Evolutionary conservation across 2,113 vertebrate species (phyloP).

Genomic region (Sylvietta virens): DNA sequence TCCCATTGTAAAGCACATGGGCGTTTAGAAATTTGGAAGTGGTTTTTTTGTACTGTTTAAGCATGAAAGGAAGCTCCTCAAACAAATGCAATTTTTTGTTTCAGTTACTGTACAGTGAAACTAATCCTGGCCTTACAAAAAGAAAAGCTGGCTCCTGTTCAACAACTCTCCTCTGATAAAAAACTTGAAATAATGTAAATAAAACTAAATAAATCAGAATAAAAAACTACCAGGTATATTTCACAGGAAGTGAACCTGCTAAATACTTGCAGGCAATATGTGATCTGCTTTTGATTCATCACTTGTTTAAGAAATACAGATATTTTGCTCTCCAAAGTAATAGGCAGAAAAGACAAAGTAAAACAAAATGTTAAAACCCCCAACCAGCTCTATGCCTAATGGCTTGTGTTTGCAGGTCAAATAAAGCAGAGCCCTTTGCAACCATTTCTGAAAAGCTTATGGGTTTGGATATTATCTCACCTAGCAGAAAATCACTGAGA

Average conservation of each 20-base stretch:
- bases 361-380: neutral
- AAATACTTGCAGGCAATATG: neutral
- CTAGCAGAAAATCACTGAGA: neutral
- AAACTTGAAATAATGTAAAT: neutral
- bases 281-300: neutral
- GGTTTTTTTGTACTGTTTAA: neutral
- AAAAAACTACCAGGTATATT: neutral
- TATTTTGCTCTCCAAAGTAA: neutral
- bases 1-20: neutral
- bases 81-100: neutral
- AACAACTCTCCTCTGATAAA: neutral
- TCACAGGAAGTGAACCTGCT: neutral
- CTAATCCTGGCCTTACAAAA: neutral
- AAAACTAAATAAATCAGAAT: neutral
- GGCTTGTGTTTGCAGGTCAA: neutral
- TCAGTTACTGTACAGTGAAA: rapidly evolving
- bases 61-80: neutral
- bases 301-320: neutral
- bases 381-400: neutral
- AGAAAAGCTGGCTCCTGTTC: neutral
- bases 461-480: neutral
- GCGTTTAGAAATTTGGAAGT: neutral
- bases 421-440: neutral
- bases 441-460: neutral
- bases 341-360: neutral